Conservation (phyloP, 2,113 vertebrate genomes). For the Dendrocopos noguchii region DNA sequence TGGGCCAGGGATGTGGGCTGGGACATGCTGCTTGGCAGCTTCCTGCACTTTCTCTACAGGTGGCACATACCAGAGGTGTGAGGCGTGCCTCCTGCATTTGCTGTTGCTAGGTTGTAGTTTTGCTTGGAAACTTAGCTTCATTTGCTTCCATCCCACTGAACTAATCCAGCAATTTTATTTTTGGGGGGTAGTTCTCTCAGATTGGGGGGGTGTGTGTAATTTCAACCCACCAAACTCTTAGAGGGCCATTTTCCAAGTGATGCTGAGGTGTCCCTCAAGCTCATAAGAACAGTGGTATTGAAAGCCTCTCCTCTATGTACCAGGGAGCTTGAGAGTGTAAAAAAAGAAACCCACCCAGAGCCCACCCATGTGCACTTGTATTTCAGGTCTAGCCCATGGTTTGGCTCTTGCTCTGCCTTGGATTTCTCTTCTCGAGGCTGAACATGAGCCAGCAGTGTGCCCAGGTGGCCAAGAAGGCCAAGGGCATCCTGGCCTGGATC, state of each 20-base stretch:
- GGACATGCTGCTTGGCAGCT: neutral
- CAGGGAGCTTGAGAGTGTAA: neutral
- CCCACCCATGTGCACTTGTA: accelerated
- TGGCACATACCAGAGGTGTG: neutral
- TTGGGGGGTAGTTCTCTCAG: no score
- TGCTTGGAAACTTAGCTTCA: no score
- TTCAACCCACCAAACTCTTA: no score
- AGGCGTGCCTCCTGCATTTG: no score
- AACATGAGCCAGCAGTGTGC: no score
- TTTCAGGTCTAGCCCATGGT: neutral
- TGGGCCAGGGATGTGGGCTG: neutral
- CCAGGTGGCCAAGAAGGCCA: no score
- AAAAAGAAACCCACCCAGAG: neutral
- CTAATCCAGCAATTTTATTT: no score
- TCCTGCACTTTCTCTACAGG: neutral
- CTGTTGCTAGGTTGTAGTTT: no score
- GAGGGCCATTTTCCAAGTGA: neutral
- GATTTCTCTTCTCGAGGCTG: neutral
- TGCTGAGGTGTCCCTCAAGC: neutral
- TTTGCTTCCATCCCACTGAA: no score
- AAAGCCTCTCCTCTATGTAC: neutral
- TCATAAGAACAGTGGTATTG: neutral
- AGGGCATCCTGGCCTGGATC: no score
- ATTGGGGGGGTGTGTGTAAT: no score
- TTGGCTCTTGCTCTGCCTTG: neutral